Percentiles rank a stretch among this genome's conserved stretches.
phyloP scores from a whole-genome alignment of 92 coral and sea anemone genomes.

The Ricordea florida region DNA sequence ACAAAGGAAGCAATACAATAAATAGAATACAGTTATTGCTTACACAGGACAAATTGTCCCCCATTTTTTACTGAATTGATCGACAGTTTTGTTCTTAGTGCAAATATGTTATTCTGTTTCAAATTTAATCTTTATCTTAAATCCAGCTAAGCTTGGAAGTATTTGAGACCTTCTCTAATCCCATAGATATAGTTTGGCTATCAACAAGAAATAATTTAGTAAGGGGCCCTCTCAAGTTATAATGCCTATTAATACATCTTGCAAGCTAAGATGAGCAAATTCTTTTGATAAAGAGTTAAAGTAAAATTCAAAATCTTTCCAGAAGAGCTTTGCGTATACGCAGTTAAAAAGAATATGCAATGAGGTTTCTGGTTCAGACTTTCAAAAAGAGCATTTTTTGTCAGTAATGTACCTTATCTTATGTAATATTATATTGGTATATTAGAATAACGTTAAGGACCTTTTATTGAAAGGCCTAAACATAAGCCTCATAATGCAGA shows the following conservation, averaged over 20 bases:
- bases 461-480: background rate
- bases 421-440: too few relatives aligned
- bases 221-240: background rate
- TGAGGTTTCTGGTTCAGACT: too few relatives aligned
- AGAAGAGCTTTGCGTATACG: too few relatives aligned
- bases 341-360: too few relatives aligned
- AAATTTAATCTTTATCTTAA: too few relatives aligned
- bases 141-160: background rate
- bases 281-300: background rate
- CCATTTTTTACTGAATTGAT: background rate
- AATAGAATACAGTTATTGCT: too few relatives aligned
- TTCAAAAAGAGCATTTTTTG: too few relatives aligned
- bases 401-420: too few relatives aligned
- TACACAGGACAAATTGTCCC: too few relatives aligned
- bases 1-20: too few relatives aligned
- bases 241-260: background rate
- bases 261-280: too few relatives aligned
- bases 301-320: background rate
- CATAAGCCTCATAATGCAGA: background rate
- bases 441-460: background rate
- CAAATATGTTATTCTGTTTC: background rate
- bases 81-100: background rate
- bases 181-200: constrained; percentile 1
- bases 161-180: background rate
- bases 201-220: background rate